phyloP scores from a whole-genome alignment of 2,888 invertebrate genomes.

The Cantharis rustica region DNA sequence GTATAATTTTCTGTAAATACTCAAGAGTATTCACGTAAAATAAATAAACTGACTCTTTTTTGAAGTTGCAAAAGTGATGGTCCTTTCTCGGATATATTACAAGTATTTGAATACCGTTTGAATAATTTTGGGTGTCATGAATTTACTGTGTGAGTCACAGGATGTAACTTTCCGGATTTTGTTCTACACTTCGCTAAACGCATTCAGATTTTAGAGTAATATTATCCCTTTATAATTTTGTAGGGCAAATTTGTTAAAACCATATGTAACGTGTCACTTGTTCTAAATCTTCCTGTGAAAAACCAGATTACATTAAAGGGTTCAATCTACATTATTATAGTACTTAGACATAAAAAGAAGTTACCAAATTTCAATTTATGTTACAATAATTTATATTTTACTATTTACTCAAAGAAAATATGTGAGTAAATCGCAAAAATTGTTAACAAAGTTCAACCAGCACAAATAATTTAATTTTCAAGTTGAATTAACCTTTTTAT shows the following conservation, averaged over 20 bases:
- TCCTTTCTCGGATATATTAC: background rate
- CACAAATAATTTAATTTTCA: background rate
- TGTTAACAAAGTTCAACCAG: background rate
- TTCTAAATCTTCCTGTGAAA: background rate
- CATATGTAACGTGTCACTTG: background rate
- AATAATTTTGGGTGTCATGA: background rate
- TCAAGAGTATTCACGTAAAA: background rate
- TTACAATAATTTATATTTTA: too few species aligned
- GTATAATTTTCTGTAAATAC: background rate
- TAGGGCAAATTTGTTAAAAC: background rate
- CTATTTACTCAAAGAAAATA: background rate
- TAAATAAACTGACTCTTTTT: background rate
- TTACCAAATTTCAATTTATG: too few species aligned
- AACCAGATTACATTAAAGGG: background rate
- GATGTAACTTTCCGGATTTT: conserved; percentile 1
- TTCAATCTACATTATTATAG: too few species aligned
- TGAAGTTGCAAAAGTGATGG: background rate
- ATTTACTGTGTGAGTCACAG: background rate
- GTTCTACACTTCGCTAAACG: background rate
- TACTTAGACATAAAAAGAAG: background rate
- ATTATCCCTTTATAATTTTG: background rate
- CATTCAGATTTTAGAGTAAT: background rate
- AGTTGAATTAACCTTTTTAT: background rate
- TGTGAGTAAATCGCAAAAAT: background rate
- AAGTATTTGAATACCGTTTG: background rate